phyloP scores from a whole-genome alignment of 2,888 invertebrate species.

The Torymus tubicola region DNA sequence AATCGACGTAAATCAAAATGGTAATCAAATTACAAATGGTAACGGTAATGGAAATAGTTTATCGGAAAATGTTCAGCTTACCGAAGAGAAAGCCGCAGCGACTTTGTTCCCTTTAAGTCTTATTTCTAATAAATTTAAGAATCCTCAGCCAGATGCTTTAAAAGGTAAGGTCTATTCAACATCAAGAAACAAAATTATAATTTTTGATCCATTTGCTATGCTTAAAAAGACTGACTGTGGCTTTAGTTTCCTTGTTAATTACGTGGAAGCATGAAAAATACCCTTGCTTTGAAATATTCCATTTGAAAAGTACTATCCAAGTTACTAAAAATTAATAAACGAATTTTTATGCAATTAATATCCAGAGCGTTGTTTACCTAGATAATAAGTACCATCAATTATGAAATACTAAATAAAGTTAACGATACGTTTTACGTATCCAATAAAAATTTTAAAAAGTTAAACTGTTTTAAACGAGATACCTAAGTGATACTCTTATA shows the following conservation, averaged over 20 bases:
- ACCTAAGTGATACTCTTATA: no score
- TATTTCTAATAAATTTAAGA: slow-evolving; percentile 70
- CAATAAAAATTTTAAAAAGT: no score
- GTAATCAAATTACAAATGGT: slow-evolving; percentile 50
- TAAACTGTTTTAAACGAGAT: no score
- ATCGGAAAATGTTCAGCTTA: slow-evolving; percentile 58
- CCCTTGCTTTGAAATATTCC: neutral
- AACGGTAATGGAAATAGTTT: slow-evolving; percentile 24
- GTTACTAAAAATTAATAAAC: no score
- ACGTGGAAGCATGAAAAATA: slow-evolving; percentile 1
- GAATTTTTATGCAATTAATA: no score
- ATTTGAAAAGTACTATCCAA: no score
- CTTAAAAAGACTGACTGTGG: slow-evolving; percentile 6
- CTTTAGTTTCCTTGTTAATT: slow-evolving; percentile 2
- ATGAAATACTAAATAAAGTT: no score
- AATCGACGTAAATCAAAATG: slow-evolving; percentile 67
- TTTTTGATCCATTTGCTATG: slow-evolving; percentile 14
- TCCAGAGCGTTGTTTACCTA: no score
- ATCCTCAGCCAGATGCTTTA: slow-evolving; percentile 64
- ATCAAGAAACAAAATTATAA: neutral
- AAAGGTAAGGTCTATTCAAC: slow-evolving; percentile 64
- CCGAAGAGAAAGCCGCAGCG: slow-evolving; percentile 71
- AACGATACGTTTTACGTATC: no score
- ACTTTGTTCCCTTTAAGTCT: slow-evolving; percentile 71
- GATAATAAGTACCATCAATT: no score